A percentile compares a stretch with the other conserved stretches of the same genome.
Conservation (phyloP, 2,888 invertebrate species). For the Anagyrus pseudococci region DNA sequence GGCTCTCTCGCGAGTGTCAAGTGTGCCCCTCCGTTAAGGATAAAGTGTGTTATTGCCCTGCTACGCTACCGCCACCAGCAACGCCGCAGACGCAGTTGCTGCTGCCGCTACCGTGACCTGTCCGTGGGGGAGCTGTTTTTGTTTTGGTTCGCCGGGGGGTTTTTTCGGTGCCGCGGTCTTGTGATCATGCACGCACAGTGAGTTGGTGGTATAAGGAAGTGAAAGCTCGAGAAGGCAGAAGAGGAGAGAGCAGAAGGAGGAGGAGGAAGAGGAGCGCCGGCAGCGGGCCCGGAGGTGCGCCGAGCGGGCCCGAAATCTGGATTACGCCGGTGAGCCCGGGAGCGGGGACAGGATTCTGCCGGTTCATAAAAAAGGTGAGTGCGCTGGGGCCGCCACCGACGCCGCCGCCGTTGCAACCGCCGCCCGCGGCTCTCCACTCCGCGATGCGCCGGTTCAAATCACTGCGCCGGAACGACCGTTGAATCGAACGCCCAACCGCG, state of each 20-base stretch:
- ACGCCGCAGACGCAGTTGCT: not conserved
- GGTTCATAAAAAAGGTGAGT: slow-evolving; percentile 58
- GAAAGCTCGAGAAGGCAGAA: not conserved
- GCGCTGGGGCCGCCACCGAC: too few relatives aligned
- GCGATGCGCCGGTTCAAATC: too few relatives aligned
- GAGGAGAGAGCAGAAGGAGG: too few relatives aligned
- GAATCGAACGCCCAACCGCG: too few relatives aligned
- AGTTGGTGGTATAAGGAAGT: not conserved
- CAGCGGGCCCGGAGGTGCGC: not conserved
- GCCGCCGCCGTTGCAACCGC: slow-evolving; percentile 1
- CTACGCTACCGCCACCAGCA: too few relatives aligned
- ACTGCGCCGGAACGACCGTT: too few relatives aligned
- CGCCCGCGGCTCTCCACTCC: too few relatives aligned
- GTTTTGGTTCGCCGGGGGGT: not conserved
- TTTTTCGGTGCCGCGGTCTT: not conserved
- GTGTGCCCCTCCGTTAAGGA: not conserved
- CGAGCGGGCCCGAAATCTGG: slow-evolving; percentile 53
- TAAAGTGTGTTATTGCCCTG: not conserved
- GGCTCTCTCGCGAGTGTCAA: not conserved
- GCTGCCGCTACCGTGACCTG: not conserved
- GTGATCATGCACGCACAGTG: not conserved
- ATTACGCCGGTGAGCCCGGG: slow-evolving; percentile 57
- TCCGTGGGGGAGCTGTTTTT: not conserved
- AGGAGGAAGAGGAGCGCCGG: too few relatives aligned
- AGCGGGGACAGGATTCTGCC: slow-evolving; percentile 57